Conservation (phyloP, 2,888 invertebrate genomes). For the Microdon myrmicae region DNA sequence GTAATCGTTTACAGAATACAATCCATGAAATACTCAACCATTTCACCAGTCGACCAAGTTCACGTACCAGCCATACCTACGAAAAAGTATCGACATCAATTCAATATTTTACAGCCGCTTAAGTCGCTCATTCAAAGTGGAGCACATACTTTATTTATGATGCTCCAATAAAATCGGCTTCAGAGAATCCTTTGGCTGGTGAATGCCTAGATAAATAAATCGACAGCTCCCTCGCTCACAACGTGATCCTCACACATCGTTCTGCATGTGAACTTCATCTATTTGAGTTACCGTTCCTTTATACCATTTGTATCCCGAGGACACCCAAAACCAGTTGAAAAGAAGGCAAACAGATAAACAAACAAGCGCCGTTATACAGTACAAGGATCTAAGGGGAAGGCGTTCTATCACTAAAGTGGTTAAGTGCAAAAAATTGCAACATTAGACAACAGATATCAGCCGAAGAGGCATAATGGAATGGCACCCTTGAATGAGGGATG, state of each 20-base stretch:
- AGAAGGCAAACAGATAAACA: conserved; percentile 1
- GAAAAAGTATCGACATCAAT: conserved; percentile 21
- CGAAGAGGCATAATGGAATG: conserved; percentile 4
- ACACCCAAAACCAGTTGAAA: not conserved
- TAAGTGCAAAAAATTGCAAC: conserved; percentile 41
- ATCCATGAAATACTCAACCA: conserved; percentile 26
- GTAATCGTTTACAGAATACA: conserved; percentile 21
- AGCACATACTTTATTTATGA: conserved; percentile 52
- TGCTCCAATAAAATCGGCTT: conserved; percentile 48
- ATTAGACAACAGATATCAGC: conserved; percentile 16
- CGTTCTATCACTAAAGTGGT: conserved; percentile 51
- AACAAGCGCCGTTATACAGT: no score
- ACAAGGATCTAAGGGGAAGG: no score
- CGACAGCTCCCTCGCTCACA: conserved; percentile 28
- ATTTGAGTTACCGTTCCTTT: not conserved
- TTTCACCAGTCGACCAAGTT: conserved; percentile 18
- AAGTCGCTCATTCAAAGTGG: conserved; percentile 49
- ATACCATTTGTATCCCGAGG: not conserved
- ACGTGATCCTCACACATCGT: conserved; percentile 12
- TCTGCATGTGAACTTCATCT: conserved; percentile 31
- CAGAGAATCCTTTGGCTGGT: conserved; percentile 31
- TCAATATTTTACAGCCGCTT: conserved; percentile 42
- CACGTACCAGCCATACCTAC: conserved; percentile 1
- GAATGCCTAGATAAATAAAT: conserved; percentile 42
- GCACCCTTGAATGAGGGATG: conserved; percentile 23